Evolutionary conservation across 2,888 invertebrate species (phyloP), one percentile per base, ranked within the genome.

Genomic region (Leucophenga montana): DNA sequence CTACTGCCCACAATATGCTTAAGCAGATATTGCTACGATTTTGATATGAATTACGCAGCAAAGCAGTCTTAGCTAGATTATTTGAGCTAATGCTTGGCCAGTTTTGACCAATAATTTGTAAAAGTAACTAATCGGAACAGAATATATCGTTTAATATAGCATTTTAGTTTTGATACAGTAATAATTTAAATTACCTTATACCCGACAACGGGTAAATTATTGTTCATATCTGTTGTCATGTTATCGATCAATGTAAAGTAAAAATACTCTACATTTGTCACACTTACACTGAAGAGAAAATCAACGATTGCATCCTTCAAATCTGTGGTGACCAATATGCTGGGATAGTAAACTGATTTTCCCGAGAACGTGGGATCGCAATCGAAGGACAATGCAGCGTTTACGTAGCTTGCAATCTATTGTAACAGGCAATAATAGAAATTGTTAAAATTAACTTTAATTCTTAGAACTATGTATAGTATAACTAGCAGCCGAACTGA

Each of bases 1-100:
- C 93, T n/a, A 94, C 89, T 0, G 92, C 92, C 95, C 95, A 95
- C 0, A 95, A 88, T 54, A 95, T 89, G 0, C 94, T 92, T 44
- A 94, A 88, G 0, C 94, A 94, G 72, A 95, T 92, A 0, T 92
- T 91, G 71, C 93, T 93, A 66, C 94, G 90, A 85, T 95, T 95
- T 81, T 94, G 94, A 84, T 94, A 95, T 0, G 95, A 95, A 79
- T 92, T 94, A 48, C 92, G 90, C 18, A 95, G 87, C 70, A 90
- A 91, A 3, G 90, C 89, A 73, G 92, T 91, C 85, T 94, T 95
- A 13, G 91, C 89, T 76, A 93, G 86, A 71, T 92, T 93, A 0
- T 89, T 88, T 0, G 90, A 84, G 66, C 92, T 92, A 77, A 93
- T 91, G 65, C 91, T 91, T 0, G 94, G 94, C 86, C 93, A 90